These are phyloP conservation scores for Dichetophora obliterata DNA, from an alignment of 2,888 invertebrate species.

Conservation along the genomic window DNA sequence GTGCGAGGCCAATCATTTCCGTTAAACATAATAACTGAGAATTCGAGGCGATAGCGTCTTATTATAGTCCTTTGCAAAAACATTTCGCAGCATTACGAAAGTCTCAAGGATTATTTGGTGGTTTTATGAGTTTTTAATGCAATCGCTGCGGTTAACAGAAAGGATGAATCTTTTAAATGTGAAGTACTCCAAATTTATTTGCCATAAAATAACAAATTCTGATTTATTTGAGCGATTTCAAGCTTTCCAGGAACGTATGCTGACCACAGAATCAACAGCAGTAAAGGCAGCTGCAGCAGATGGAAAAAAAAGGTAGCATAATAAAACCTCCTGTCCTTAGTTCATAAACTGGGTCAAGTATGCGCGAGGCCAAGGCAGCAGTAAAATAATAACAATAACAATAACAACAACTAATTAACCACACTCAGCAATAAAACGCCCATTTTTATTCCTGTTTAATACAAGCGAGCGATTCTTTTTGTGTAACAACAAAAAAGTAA, in stretches of 20 bases:
- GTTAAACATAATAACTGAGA: no score
- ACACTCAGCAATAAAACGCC: not conserved
- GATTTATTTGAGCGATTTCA: conserved; percentile 2
- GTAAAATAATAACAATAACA: not conserved
- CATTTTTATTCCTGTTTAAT: not conserved
- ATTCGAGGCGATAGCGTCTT: no score
- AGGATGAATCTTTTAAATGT: not conserved
- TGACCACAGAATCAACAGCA: not conserved
- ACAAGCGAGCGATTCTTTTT: not conserved
- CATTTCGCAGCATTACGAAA: not conserved
- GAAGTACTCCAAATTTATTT: not conserved
- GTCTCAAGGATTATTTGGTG: not conserved
- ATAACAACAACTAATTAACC: not conserved
- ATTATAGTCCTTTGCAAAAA: not conserved
- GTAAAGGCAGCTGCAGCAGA: not conserved
- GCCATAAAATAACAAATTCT: conserved; percentile 17
- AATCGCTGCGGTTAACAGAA: not conserved
- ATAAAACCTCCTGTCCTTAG: not conserved
- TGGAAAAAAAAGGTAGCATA: not conserved
- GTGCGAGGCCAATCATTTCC: no score
- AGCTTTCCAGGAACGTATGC: no score
- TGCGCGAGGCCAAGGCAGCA: not conserved
- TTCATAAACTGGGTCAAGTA: conserved; percentile 24
- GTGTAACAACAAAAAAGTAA: not conserved
- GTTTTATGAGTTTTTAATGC: not conserved